Evolutionary conservation across 35 echinoderm and acorn worm species (phyloP).

Genomic region (Ophioderma brevispina): DNA sequence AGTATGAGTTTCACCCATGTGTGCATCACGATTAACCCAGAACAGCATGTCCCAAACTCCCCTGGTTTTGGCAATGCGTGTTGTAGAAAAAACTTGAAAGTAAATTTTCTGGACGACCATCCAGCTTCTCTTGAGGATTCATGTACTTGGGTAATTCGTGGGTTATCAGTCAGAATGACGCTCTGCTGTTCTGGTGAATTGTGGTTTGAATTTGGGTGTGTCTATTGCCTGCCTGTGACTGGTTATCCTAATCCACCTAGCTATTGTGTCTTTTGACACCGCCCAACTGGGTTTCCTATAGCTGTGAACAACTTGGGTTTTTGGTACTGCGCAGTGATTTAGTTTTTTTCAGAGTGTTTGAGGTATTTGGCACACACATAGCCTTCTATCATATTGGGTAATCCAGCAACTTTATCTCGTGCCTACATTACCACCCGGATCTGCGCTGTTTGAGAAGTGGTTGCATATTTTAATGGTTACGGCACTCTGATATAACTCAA

Average conservation of each 20-base stretch:
- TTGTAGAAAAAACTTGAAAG: constrained; percentile 42
- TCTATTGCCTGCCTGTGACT: too few relatives aligned
- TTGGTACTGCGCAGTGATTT: too few relatives aligned
- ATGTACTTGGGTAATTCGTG: constrained; percentile 11
- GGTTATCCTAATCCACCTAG: too few relatives aligned
- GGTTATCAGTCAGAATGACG: constrained; percentile 4
- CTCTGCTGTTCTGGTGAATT: constrained; percentile 45
- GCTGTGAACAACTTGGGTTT: constrained; percentile 40
- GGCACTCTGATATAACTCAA: not conserved
- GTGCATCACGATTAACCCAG: too few relatives aligned
- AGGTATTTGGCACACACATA: too few relatives aligned
- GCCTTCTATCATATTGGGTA: constrained; percentile 40
- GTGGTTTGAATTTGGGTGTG: constrained; percentile 55
- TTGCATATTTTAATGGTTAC: constrained; percentile 21
- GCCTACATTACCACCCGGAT: constrained; percentile 35
- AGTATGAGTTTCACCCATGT: too few relatives aligned
- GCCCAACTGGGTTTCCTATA: not conserved
- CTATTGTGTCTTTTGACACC: not conserved
- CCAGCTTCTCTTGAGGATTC: too few relatives aligned
- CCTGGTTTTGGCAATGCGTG: too few relatives aligned
- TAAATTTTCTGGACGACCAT: constrained; percentile 4
- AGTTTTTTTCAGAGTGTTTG: too few relatives aligned
- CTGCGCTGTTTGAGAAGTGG: constrained; percentile 34
- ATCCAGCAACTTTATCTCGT: not conserved
- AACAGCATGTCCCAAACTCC: too few relatives aligned